Evolutionary conservation across 2,888 invertebrate species (phyloP).

Genomic region (Netelia melanura): DNA sequence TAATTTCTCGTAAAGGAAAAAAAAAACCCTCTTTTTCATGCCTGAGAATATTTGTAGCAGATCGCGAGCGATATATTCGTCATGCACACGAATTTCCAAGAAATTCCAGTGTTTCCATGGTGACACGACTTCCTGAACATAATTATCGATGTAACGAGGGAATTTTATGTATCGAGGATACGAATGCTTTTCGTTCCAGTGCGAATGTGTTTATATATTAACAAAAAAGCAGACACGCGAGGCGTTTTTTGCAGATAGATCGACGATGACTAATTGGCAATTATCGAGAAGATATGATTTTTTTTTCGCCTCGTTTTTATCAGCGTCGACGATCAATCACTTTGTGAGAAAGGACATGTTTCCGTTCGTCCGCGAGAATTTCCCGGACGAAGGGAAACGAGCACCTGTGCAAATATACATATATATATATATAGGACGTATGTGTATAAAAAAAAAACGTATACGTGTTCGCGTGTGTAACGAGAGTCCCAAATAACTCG

Average conservation of each 20-base stretch:
- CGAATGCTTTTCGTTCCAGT: background rate
- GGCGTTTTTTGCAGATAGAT: background rate
- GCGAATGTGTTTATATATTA: background rate
- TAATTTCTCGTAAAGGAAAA: too few relatives aligned
- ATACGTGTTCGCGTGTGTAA: conserved; percentile 42
- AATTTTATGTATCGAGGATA: conserved; percentile 9
- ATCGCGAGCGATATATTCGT: background rate
- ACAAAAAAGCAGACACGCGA: background rate
- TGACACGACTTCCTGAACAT: background rate
- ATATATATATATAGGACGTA: conserved; percentile 61
- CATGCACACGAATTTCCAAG: background rate
- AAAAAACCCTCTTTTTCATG: too few relatives aligned
- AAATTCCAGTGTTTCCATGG: conserved; percentile 30
- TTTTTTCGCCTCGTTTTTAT: conserved; percentile 10
- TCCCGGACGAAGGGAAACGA: conserved; percentile 35
- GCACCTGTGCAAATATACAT: conserved; percentile 51
- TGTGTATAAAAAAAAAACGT: background rate
- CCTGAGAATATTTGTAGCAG: too few relatives aligned
- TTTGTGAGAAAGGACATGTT: conserved; percentile 38
- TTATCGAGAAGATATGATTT: conserved; percentile 8
- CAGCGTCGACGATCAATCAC: conserved; percentile 48
- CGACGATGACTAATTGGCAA: conserved; percentile 31
- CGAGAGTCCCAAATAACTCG: conserved; percentile 62
- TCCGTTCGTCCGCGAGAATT: conserved; percentile 39
- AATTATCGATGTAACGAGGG: conserved; percentile 38